phyloP scores from a whole-genome alignment of 1,140 invertebrate species.

The Danaus plexippus region DNA sequence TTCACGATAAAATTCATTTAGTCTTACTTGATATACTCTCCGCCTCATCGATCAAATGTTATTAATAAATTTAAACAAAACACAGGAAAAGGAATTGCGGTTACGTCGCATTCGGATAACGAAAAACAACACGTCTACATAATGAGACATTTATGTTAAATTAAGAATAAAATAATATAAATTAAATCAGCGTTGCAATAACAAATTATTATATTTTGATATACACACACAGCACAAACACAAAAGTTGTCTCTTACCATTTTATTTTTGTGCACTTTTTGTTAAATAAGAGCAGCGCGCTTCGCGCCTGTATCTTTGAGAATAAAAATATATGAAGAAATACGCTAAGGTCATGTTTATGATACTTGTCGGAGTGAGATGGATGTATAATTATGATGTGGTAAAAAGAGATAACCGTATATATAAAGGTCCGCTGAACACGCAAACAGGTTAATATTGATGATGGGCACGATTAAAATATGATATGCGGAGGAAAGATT shows the following conservation, averaged over 20 bases:
- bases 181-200: background rate
- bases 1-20: too few relatives aligned
- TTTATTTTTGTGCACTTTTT: conserved; percentile 20
- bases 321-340: conserved; percentile 38
- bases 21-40: too few relatives aligned
- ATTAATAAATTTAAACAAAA: background rate
- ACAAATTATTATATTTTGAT: too few relatives aligned
- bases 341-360: conserved; percentile 50
- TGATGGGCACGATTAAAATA: conserved; percentile 24
- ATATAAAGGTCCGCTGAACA: conserved; percentile 20
- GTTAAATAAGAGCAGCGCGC: conserved; percentile 21
- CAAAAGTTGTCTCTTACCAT: conserved; percentile 27
- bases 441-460: conserved; percentile 45
- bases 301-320: conserved; percentile 26
- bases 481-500: conserved; percentile 8
- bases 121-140: conserved; percentile 3
- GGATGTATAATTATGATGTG: conserved; percentile 14
- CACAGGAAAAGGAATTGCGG: background rate
- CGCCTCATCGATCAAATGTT: too few relatives aligned
- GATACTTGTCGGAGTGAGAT: conserved; percentile 33
- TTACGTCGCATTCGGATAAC: conserved; percentile 2
- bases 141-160: conserved; percentile 1
- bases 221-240: background rate
- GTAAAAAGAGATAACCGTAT: conserved; percentile 27
- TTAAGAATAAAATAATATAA: conserved; percentile 3